phyloP scores from a whole-genome alignment of 1,140 invertebrate species.

The Gryon sp. region DNA sequence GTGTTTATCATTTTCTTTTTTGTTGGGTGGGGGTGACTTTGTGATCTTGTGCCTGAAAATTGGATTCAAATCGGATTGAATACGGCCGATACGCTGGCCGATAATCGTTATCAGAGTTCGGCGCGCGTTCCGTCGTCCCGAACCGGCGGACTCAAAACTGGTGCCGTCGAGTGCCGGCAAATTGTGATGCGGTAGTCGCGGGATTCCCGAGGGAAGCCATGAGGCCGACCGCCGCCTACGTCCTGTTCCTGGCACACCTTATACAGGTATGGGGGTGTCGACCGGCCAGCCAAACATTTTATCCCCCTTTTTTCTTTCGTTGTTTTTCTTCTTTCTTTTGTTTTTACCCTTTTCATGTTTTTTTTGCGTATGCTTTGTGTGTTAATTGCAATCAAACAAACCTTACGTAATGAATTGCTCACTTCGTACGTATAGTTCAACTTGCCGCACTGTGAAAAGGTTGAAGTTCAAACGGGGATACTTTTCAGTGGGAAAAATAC shows the following conservation, averaged over 20 bases:
- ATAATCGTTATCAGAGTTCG: slow-evolving; percentile 7
- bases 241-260: slow-evolving; percentile 79
- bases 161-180: slow-evolving; percentile 62
- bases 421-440: no score
- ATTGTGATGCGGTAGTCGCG: slow-evolving; percentile 80
- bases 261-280: slow-evolving; percentile 67
- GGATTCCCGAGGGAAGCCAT: slow-evolving; percentile 79
- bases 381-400: slow-evolving; percentile 28
- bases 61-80: no score
- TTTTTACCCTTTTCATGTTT: no score
- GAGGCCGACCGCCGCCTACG: slow-evolving; percentile 79
- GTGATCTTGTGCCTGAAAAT: not conserved
- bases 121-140: not conserved
- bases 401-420: no score
- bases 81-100: slow-evolving; percentile 21
- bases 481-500: not conserved
- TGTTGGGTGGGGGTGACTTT: not conserved
- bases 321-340: no score
- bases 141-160: slow-evolving; percentile 10
- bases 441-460: not conserved
- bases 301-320: no score
- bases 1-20: no score
- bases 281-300: slow-evolving; percentile 63
- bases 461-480: not conserved
- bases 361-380: slow-evolving; percentile 38